phyloP scores from a whole-genome alignment of 1,140 invertebrate species.

The Heliconius nattereri region DNA sequence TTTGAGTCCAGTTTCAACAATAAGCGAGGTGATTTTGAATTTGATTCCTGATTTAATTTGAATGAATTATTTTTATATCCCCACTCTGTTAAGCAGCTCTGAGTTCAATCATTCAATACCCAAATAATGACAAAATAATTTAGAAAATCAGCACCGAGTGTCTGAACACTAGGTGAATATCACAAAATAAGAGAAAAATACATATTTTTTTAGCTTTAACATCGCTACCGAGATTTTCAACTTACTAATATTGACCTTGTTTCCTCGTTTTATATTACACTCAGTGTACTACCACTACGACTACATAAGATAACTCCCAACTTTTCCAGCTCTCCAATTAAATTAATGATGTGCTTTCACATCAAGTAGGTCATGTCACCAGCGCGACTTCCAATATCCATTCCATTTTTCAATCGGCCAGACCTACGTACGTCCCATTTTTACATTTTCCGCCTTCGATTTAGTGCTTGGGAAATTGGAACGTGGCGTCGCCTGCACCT shows the following conservation, averaged over 20 bases:
- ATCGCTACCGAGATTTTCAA: too few species aligned
- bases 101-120: too few species aligned
- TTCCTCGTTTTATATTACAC: background rate
- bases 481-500: background rate
- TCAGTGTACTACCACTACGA: background rate
- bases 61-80: too few species aligned
- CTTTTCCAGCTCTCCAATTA: background rate
- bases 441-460: conserved; percentile 3
- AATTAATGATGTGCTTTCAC: background rate
- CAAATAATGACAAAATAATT: too few species aligned
- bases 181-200: too few species aligned
- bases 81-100: too few species aligned
- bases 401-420: conserved; percentile 13
- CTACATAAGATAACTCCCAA: background rate
- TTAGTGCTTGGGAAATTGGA: conserved; percentile 5
- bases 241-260: background rate
- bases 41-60: too few species aligned
- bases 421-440: conserved; percentile 1
- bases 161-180: too few species aligned
- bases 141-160: too few species aligned
- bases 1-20: too few species aligned
- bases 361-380: background rate
- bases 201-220: too few species aligned
- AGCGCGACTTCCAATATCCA: background rate
- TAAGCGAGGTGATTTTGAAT: too few species aligned